phyloP scores from a whole-genome alignment of 2,797 vertebrate genomes.

The Sebastolobus alascanus region DNA sequence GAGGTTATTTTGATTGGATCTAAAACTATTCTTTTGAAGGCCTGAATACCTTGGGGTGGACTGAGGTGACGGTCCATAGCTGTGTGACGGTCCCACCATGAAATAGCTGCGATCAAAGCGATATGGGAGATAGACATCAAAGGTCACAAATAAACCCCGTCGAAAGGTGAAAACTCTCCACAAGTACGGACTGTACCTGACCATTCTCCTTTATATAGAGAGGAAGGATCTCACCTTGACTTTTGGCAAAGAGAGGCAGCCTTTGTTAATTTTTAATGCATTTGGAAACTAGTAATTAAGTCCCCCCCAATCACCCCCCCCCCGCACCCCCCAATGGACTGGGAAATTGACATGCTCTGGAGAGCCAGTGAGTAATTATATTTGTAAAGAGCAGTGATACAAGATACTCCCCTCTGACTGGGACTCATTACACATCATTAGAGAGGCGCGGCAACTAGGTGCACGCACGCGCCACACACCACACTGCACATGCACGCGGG shows the following conservation, averaged over 20 bases:
- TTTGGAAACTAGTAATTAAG: slow-evolving; percentile 87
- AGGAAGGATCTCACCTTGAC: slow-evolving; percentile 78
- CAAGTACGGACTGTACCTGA: slow-evolving; percentile 54
- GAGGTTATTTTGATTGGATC: slow-evolving; percentile 76
- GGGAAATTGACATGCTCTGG: slow-evolving; percentile 87
- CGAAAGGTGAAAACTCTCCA: slow-evolving; percentile 58
- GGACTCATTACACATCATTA: slow-evolving; percentile 88
- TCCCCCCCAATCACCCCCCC: slow-evolving; percentile 13
- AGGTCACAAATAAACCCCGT: slow-evolving; percentile 73
- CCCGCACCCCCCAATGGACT: slow-evolving; percentile 72
- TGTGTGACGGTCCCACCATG: slow-evolving; percentile 12
- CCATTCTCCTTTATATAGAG: slow-evolving; percentile 53
- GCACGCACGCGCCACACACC: slow-evolving; percentile 11
- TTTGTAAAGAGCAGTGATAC: slow-evolving; percentile 90
- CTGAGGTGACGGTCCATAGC: slow-evolving; percentile 40
- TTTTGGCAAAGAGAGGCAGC: slow-evolving; percentile 79
- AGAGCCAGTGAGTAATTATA: slow-evolving; percentile 89
- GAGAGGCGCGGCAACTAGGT: slow-evolving; percentile 72
- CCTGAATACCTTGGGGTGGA: slow-evolving; percentile 50
- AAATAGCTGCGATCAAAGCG: slow-evolving; percentile 65
- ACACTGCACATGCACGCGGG: neutral
- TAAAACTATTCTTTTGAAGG: slow-evolving; percentile 60
- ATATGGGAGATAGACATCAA: slow-evolving; percentile 76
- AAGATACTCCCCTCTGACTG: slow-evolving; percentile 86
- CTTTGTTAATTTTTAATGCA: slow-evolving; percentile 87